These are phyloP conservation scores for Drosophila nikananu DNA, from an alignment of 1,140 invertebrate species.

Conservation along the genomic window DNA sequence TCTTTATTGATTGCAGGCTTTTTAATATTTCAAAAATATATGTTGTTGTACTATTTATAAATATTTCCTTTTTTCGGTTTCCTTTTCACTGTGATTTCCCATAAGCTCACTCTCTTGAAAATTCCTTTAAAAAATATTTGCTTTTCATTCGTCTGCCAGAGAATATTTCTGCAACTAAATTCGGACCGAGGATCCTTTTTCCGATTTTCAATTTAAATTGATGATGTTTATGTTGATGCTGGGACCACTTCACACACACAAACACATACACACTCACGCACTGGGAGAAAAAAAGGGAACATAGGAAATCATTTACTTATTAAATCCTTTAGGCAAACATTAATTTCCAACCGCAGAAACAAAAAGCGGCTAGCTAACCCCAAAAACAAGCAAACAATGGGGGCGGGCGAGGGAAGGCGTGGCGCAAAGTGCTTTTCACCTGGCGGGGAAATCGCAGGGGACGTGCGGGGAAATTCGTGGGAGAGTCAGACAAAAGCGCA, in stretches of 20 bases:
- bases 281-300: conserved; percentile 26
- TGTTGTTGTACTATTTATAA: background rate
- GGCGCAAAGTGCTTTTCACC: conserved; percentile 70
- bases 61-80: background rate
- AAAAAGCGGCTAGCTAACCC: conserved; percentile 67
- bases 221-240: conserved; percentile 55
- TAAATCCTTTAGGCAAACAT: conserved; percentile 80
- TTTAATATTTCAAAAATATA: background rate
- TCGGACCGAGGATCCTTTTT: conserved; percentile 24
- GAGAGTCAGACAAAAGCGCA: conserved; percentile 76
- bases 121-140: conserved; percentile 30
- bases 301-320: conserved; percentile 81
- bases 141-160: conserved; percentile 26
- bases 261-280: background rate
- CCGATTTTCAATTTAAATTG: conserved; percentile 55
- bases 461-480: conserved; percentile 22
- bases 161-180: conserved; percentile 42
- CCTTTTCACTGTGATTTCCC: background rate
- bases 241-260: conserved; percentile 11
- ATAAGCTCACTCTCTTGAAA: background rate
- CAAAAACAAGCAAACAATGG: conserved; percentile 64
- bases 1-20: background rate
- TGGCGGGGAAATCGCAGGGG: conserved; percentile 6
- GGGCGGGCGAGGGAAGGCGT: conserved; percentile 22
- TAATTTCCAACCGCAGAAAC: conserved; percentile 75